Percentiles rank a stretch among this genome's conserved stretches.
Evolutionary conservation across 2,888 invertebrate genomes (phyloP).

Genomic region (Netelia inedita): DNA sequence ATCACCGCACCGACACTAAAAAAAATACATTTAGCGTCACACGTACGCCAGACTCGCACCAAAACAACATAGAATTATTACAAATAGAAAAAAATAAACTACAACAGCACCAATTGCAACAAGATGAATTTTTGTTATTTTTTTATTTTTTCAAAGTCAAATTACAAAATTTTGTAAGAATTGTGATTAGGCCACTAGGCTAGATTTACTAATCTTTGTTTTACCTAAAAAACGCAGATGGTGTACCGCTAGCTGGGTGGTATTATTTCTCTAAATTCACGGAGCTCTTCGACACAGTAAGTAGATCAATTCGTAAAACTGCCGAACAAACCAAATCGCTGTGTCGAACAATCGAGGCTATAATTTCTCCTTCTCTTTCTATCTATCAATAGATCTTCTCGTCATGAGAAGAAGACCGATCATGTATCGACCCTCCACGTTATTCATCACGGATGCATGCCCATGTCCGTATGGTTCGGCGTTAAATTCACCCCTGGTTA

Average conservation of each 20-base stretch:
- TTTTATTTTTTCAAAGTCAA: conserved; percentile 19
- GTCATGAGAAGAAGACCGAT: conserved; percentile 96
- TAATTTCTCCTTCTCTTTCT: neutral
- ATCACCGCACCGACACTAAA: conserved; percentile 48
- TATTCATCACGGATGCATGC: conserved; percentile 99
- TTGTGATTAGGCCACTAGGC: neutral
- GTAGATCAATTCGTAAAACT: conserved; percentile 79
- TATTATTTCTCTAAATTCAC: conserved; percentile 98
- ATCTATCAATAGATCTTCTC: conserved; percentile 91
- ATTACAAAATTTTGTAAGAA: conserved; percentile 12
- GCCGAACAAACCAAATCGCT: neutral
- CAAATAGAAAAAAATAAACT: conserved; percentile 20
- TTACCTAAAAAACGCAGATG: conserved; percentile 89
- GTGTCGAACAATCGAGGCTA: neutral
- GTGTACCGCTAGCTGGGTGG: conserved; percentile 97
- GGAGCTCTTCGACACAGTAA: conserved; percentile 98
- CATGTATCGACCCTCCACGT: conserved; percentile 97
- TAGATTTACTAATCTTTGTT: conserved; percentile 19
- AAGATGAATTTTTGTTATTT: conserved; percentile 17
- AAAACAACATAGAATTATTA: conserved; percentile 40
- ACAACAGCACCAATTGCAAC: conserved; percentile 40
- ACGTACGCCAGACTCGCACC: conserved; percentile 64
- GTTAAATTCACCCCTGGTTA: conserved; percentile 97
- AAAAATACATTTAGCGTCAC: conserved; percentile 31
- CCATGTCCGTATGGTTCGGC: conserved; percentile 98